These are phyloP conservation scores for Pachycephala philippinensis DNA, from an alignment of 2,113 vertebrate species.

Conservation along the genomic window DNA sequence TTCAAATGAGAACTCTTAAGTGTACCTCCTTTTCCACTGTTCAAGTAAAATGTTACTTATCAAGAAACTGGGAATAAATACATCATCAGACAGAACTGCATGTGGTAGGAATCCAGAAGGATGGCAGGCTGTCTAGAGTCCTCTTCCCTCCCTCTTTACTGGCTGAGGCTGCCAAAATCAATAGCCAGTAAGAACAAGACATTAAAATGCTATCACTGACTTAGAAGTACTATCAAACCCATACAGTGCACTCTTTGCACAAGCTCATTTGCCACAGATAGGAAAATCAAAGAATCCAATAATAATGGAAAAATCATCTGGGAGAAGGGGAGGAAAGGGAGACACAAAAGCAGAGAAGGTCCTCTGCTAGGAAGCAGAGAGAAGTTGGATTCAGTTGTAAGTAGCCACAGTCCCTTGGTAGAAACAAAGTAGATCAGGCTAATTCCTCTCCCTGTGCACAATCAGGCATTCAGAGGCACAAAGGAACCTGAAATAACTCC, in stretches of 20 bases:
- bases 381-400: background rate
- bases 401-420: background rate
- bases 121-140: background rate
- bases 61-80: background rate
- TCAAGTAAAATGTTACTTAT: background rate
- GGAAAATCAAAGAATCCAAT: constrained; percentile 1
- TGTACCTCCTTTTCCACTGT: background rate
- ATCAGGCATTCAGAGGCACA: background rate
- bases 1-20: background rate
- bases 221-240: background rate
- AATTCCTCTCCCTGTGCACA: background rate
- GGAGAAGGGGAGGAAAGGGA: background rate
- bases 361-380: background rate
- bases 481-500: background rate
- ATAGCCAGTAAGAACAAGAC: background rate
- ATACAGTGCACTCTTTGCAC: background rate
- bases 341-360: background rate
- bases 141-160: background rate
- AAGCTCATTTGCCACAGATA: background rate
- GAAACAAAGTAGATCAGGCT: background rate
- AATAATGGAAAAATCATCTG: constrained; percentile 2
- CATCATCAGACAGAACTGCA: background rate
- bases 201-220: background rate
- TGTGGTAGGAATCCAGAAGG: background rate
- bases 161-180: background rate